These are phyloP conservation scores for Antheraea assamensis DNA, from an alignment of 2,888 invertebrate genomes.

Conservation along the genomic window DNA sequence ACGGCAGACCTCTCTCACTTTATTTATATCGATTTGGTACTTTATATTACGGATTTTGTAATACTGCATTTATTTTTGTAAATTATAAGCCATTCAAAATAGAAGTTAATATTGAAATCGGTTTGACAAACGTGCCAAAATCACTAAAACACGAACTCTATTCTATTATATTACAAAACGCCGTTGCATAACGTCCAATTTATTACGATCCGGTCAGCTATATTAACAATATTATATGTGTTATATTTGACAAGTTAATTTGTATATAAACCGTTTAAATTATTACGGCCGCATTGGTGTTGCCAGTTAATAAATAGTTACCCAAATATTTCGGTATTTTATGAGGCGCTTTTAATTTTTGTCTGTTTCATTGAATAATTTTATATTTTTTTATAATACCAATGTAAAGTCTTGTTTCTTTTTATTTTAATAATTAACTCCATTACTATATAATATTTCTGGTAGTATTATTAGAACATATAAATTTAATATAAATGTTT, in stretches of 20 bases:
- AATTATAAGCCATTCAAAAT: background rate
- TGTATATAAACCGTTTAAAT: constrained; percentile 11
- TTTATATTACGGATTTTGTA: too few species aligned
- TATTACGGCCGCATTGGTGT: background rate
- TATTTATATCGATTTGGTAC: too few species aligned
- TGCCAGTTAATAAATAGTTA: background rate
- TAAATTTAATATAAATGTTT: too few species aligned
- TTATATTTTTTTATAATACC: background rate
- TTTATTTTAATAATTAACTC: too few species aligned
- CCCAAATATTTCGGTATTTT: background rate
- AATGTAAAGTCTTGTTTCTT: background rate
- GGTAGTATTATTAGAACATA: too few species aligned
- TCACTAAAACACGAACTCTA: background rate
- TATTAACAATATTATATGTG: background rate
- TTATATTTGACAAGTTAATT: constrained; percentile 14
- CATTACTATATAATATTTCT: too few species aligned
- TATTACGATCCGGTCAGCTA: constrained; percentile 1
- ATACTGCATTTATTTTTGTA: too few species aligned
- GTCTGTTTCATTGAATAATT: background rate
- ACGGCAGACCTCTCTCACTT: too few species aligned
- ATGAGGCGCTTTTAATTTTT: background rate
- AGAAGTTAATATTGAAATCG: background rate
- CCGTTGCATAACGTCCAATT: constrained; percentile 12
- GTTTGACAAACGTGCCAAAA: background rate
- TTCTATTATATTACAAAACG: constrained; percentile 8